These are phyloP conservation scores for Tarsius wallacei DNA, from an alignment of 2,797 vertebrate genomes.

Conservation along the genomic window DNA sequence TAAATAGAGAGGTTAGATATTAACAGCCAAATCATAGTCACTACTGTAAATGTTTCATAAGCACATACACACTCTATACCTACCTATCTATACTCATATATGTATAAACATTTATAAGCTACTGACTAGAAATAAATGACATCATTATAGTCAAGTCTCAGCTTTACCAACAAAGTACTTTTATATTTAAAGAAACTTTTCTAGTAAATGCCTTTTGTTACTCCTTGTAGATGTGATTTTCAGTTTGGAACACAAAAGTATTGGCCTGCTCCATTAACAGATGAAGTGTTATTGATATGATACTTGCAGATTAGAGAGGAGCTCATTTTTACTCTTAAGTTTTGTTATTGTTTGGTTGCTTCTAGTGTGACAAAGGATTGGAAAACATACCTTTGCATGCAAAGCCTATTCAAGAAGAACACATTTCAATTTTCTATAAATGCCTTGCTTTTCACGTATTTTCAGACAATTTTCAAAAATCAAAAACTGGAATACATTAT, in stretches of 20 bases:
- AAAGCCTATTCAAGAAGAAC: conserved; percentile 51
- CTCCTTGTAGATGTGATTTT: conserved; percentile 80
- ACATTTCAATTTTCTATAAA: conserved; percentile 70
- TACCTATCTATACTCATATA: neutral
- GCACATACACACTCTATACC: neutral
- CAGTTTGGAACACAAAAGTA: conserved; percentile 74
- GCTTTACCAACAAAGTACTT: neutral
- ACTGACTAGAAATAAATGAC: neutral
- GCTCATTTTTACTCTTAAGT: conserved; percentile 72
- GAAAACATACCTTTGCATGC: conserved; percentile 55
- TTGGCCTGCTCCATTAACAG: conserved; percentile 75
- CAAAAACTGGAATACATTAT: conserved; percentile 55
- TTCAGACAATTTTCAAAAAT: conserved; percentile 59
- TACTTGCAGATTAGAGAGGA: conserved; percentile 45
- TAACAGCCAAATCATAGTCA: neutral
- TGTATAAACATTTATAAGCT: neutral
- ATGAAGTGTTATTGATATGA: conserved; percentile 71
- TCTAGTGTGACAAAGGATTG: conserved; percentile 61
- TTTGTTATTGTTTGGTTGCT: conserved; percentile 65
- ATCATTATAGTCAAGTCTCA: conserved; percentile 32
- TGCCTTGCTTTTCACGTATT: conserved; percentile 73
- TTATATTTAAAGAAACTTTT: conserved; percentile 60
- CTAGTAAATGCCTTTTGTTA: conserved; percentile 76
- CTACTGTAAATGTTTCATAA: conserved; percentile 35
- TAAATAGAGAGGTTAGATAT: conserved; percentile 20